Base-by-base conservation (phyloP, 2,113 vertebrate species). In the Sylvicapra grimmia region DNA sequence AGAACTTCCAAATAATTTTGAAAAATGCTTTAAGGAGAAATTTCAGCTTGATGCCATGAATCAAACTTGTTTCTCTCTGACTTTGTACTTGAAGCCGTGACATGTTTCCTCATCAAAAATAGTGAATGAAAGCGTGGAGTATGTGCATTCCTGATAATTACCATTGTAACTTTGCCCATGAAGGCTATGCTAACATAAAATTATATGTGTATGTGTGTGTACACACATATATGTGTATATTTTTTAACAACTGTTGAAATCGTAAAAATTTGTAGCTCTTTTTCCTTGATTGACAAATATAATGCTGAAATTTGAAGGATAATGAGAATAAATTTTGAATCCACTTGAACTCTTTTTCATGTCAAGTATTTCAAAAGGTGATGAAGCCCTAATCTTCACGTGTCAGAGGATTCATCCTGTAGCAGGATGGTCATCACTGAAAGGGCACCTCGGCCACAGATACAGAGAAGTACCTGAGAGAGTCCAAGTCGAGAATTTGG, bases 301-400 rank as follows among this genome's bases (percentile, higher is more conserved):
- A 90, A 91, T 90, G 58, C 53, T 82, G 56, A 72, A 65, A 91
- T 86, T 59, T 95, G 53, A 91, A 63, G 54, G 44, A 31, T 89
- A 77, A 77, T 77, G 63, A 84, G 31, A 94, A 86, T 89, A 72
- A 19, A 94, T 49, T 83, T 90, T 83, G 58, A 94, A 93, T 33
- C 54, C 53, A 65, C 59, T 96, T 93, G 44, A 93, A 91, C 15
- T 89, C 75, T 83, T 97, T 90, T 86, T 49, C 3, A 15, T 84
- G 49, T 89, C 27, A 96, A 16, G 53, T 89, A 33, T 90, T 96
- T 97, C 53, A 91, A 93, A 96, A 93, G 59, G 33, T 65, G n/a
- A n/a, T 85, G 25, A 77, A 82, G 12, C 1, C 18, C 36, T 79
- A 47, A 63, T 93, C 53, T 96, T 94, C 40, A 31, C 0, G 0